Base-by-base conservation (phyloP, 2,797 vertebrate species). In the Leucoraja ocellata region DNA sequence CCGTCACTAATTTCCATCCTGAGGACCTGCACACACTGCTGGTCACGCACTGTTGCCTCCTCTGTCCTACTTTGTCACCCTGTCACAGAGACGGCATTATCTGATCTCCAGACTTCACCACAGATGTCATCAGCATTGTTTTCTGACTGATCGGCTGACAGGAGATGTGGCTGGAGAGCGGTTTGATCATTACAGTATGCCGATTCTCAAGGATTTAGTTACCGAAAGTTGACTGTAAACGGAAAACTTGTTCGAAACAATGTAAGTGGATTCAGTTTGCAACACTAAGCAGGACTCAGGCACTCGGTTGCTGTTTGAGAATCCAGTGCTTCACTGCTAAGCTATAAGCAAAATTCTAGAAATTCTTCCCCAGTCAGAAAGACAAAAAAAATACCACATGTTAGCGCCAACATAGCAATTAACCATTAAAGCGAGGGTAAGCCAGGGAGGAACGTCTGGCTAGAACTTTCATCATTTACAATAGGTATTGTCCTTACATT, bases 131-230 rank as follows among this genome's bases (percentile, higher is more conserved):
- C 54, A 74, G 74, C 23, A 10, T 73, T 71, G 9, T n/a, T 71
- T 28, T 73, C 71, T 91, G 90, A 91, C 21, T 71, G 88, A 91
- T 91, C 46, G 46, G 4, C 46, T 91, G 71, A 91, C 90, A 91
- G 71, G 90, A 28, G 68, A 91, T 46, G 21, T 74, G 68, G 39
- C 65, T 91, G 71, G 88, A 74, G 23, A 7, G 36, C 39, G 73
- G 18, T 36, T 74, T 54, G 65, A 68, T 74, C 90, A 74, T 91
- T 54, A 25, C 68, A 91, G 39, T 23, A 0, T 91, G 83, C 28
- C 61, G 28, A n/a, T 58, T 46, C 25, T n/a, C 25, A n/a, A 39
- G 28, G 13, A n/a, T 65, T 65, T 88, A 88, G 7, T 28, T 88
- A 65, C 3, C 32, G 61, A n/a, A 63, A 86, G 83, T 86, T 86